Evolutionary conservation across 2,797 vertebrate species (phyloP).

Genomic region (Galago senegalensis): DNA sequence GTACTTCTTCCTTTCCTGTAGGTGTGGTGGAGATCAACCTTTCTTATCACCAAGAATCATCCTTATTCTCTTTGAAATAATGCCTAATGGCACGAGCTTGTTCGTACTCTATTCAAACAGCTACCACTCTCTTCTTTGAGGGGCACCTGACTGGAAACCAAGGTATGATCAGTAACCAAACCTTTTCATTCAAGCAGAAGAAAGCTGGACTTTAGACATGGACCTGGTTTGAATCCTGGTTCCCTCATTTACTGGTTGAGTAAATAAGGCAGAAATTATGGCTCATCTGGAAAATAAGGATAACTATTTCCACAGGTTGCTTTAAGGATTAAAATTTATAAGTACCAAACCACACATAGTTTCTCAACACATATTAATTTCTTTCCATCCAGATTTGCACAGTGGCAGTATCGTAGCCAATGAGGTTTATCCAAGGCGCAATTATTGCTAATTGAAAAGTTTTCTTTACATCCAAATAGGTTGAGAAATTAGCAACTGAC

Average conservation of each 20-base stretch:
- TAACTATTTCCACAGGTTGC: slow-evolving; percentile 4
- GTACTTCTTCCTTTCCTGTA: not conserved
- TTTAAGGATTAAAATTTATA: slow-evolving; percentile 22
- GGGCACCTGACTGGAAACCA: not conserved
- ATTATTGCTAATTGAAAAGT: too few relatives aligned
- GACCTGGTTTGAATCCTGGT: not conserved
- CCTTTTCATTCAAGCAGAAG: not conserved
- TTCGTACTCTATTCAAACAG: not conserved
- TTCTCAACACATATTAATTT: not conserved
- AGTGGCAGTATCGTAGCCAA: too few relatives aligned
- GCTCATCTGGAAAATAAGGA: slow-evolving; percentile 10
- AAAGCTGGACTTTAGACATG: not conserved
- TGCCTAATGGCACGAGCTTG: not conserved
- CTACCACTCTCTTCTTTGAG: not conserved
- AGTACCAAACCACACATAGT: not conserved
- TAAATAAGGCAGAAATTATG: not conserved
- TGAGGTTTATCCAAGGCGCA: too few relatives aligned
- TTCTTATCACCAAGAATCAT: not conserved
- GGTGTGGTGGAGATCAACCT: not conserved
- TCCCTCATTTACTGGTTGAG: not conserved
- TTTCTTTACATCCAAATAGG: slow-evolving; percentile 15
- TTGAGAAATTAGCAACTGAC: not conserved
- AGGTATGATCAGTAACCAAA: not conserved
- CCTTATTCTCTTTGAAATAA: not conserved
- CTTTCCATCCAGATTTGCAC: not conserved